Evolutionary conservation across 2,797 vertebrate species (phyloP).

Genomic region (Peromyscus eremicus): DNA sequence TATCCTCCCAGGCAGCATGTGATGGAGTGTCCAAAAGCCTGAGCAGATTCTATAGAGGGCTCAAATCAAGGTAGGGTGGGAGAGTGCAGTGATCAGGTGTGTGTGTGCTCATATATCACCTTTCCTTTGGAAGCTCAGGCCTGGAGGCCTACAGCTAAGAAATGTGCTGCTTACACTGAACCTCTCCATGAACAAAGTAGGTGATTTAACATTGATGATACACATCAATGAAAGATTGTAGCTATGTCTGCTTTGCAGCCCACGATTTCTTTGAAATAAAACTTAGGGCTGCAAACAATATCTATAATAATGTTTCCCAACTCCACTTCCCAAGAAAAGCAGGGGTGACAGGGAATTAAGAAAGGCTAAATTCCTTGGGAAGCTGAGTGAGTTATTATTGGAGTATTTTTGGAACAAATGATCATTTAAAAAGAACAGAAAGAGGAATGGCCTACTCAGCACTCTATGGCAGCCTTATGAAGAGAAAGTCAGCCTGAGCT

Average conservation of each 20-base stretch:
- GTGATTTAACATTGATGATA: slow-evolving; percentile 85
- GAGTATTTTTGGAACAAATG: slow-evolving; percentile 52
- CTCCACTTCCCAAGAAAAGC: slow-evolving; percentile 27
- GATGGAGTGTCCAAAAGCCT: background rate
- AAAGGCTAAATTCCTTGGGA: slow-evolving; percentile 53
- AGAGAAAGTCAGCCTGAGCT: background rate
- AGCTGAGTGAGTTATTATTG: slow-evolving; percentile 44
- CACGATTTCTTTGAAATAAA: slow-evolving; percentile 66
- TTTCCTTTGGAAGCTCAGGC: slow-evolving; percentile 69
- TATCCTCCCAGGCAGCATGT: background rate
- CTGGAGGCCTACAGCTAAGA: slow-evolving; percentile 80
- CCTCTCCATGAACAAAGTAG: slow-evolving; percentile 85
- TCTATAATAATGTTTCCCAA: background rate
- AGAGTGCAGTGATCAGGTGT: background rate
- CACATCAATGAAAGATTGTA: slow-evolving; percentile 83
- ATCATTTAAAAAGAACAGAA: slow-evolving; percentile 15
- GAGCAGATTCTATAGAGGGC: background rate
- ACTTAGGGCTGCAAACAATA: background rate
- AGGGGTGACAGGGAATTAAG: slow-evolving; percentile 28
- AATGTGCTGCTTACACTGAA: slow-evolving; percentile 82
- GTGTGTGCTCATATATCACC: slow-evolving; percentile 64
- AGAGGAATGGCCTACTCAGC: background rate
- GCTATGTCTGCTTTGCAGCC: slow-evolving; percentile 73
- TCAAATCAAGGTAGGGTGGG: slow-evolving; percentile 19
- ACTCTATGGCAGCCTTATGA: background rate